These are phyloP conservation scores for Gasterosteus aculeatus DNA, from an alignment of 2,113 vertebrate genomes.

Conservation along the genomic window DNA sequence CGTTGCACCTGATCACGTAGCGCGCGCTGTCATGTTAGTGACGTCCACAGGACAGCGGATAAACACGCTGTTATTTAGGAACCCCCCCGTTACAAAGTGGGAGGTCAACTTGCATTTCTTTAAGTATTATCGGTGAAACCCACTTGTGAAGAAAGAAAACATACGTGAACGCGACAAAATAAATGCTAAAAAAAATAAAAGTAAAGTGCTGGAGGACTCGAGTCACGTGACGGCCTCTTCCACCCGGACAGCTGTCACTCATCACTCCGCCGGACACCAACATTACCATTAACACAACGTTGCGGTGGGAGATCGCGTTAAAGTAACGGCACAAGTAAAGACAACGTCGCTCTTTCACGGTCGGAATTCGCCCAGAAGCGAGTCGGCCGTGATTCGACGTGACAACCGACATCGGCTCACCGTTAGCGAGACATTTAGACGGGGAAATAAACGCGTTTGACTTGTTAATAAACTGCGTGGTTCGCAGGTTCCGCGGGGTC, in stretches of 20 bases:
- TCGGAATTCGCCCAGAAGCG: constrained; percentile 1
- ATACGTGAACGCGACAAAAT: not conserved
- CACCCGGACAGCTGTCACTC: constrained; percentile 54
- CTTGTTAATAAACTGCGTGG: not conserved
- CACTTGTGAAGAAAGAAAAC: not conserved
- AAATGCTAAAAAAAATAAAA: not conserved
- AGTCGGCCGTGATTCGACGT: constrained; percentile 9
- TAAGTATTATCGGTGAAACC: not conserved
- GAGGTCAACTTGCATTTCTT: not conserved
- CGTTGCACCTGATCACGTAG: constrained; percentile 29
- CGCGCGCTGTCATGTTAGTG: constrained; percentile 46
- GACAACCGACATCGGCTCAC: not conserved
- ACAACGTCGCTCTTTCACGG: not conserved
- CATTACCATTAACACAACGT: not conserved
- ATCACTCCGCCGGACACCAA: not conserved
- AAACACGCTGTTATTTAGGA: not conserved
- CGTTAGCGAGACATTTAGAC: not conserved
- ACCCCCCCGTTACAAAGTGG: not conserved
- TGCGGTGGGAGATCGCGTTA: not conserved
- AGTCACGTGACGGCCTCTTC: constrained; percentile 49
- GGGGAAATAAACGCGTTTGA: not conserved
- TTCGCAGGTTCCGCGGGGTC: not conserved
- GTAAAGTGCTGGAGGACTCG: constrained; percentile 26
- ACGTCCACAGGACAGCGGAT: constrained; percentile 32
- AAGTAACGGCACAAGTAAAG: not conserved